Conservation (phyloP, 2,888 invertebrate species). For the Drosophila anomalata region DNA sequence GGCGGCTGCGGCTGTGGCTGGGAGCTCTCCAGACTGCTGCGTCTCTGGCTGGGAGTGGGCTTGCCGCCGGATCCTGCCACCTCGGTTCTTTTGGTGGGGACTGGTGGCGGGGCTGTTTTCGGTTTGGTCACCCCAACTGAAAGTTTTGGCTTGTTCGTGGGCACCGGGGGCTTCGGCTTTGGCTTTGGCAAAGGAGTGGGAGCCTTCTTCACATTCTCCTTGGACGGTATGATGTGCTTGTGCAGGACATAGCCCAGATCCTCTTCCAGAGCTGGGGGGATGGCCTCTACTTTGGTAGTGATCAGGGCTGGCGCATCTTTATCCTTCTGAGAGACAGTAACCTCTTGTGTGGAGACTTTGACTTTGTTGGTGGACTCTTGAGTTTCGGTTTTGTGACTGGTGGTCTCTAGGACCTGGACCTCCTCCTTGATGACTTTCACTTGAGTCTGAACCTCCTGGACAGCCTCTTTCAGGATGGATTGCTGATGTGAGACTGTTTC, state of each 20-base stretch:
- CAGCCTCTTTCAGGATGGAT: background rate
- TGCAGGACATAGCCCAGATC: slow-evolving; percentile 78
- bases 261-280: slow-evolving; percentile 42
- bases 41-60: slow-evolving; percentile 70
- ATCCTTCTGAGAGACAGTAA: background rate
- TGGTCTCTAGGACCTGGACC: slow-evolving; percentile 9
- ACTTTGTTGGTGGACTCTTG: slow-evolving; percentile 10
- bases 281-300: slow-evolving; percentile 4
- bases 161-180: slow-evolving; percentile 64
- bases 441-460: slow-evolving; percentile 14
- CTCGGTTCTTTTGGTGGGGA: slow-evolving; percentile 74
- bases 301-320: background rate
- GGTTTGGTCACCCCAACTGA: slow-evolving; percentile 53
- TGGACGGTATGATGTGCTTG: slow-evolving; percentile 72
- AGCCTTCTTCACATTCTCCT: slow-evolving; percentile 23
- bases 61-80: slow-evolving; percentile 33
- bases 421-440: slow-evolving; percentile 1
- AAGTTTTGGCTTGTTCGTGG: slow-evolving; percentile 59
- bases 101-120: slow-evolving; percentile 68
- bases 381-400: slow-evolving; percentile 19
- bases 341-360: slow-evolving; percentile 12
- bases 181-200: slow-evolving; percentile 21
- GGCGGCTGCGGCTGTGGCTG: slow-evolving; percentile 55
- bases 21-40: slow-evolving; percentile 58
- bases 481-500: background rate